A percentile compares a stretch with the other conserved stretches of the same genome.
phyloP scores from a whole-genome alignment of 2,797 vertebrate genomes.

The Nasua narica region DNA sequence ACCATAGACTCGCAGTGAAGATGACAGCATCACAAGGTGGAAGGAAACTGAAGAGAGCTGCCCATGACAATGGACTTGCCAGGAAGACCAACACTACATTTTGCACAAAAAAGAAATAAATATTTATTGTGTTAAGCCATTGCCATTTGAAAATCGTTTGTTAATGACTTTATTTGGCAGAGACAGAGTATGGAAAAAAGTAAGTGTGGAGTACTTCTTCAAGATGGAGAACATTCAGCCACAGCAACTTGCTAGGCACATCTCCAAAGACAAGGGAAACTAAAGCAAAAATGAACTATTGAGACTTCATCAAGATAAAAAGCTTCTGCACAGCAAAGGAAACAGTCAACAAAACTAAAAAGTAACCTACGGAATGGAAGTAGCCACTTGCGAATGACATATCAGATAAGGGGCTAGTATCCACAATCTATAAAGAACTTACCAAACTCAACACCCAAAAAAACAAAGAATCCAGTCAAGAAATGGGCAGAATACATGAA shows the following conservation, averaged over 20 bases:
- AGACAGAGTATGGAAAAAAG: not conserved
- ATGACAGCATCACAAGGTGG: not conserved
- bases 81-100: not conserved
- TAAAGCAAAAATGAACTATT: not conserved
- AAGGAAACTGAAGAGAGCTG: not conserved
- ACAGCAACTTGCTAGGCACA: not conserved
- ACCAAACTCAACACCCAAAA: not conserved
- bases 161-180: constrained; percentile 24
- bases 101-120: not conserved
- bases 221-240: not conserved
- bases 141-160: not conserved
- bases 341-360: not conserved
- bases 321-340: not conserved
- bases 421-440: not conserved
- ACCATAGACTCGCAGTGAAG: not conserved
- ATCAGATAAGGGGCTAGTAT: not conserved
- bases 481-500: not conserved
- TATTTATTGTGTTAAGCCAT: not conserved
- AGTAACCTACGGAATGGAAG: not conserved
- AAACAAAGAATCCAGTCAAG: not conserved
- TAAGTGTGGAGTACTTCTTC: not conserved
- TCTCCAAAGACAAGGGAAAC: not conserved
- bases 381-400: not conserved
- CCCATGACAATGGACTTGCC: not conserved
- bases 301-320: not conserved